These are phyloP conservation scores for Pituophis catenifer DNA, from an alignment of 2,113 vertebrate genomes.

Conservation along the genomic window DNA sequence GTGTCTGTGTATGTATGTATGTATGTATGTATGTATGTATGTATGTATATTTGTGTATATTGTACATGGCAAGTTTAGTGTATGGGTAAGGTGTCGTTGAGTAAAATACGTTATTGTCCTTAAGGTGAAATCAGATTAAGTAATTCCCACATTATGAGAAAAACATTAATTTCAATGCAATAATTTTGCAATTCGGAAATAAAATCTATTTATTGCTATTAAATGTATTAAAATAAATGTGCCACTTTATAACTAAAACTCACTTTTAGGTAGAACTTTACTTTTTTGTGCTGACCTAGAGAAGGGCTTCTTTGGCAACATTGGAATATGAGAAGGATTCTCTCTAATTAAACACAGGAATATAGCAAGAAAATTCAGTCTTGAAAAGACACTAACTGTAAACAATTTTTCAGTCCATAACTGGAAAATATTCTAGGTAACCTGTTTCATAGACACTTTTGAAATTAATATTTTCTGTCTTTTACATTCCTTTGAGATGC, in stretches of 20 bases:
- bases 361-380: neutral
- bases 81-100: neutral
- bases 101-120: neutral
- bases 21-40: too few species aligned
- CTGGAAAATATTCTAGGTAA: neutral
- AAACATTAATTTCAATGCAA: neutral
- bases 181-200: neutral
- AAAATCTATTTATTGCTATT: neutral
- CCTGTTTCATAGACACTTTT: neutral
- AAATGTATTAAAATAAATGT: neutral
- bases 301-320: neutral
- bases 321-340: neutral
- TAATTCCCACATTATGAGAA: neutral
- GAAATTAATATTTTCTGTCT: constrained; percentile 25
- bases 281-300: neutral
- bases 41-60: neutral
- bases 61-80: neutral
- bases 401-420: neutral
- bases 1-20: too few species aligned
- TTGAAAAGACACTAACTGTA: neutral
- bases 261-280: neutral
- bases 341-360: neutral
- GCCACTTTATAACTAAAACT: neutral
- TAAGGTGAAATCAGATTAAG: neutral
- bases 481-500: constrained; percentile 39